A percentile compares a stretch with the other conserved stretches of the same genome.
Conservation (phyloP, 1,140 invertebrate species). For the Diabrotica virgifera region DNA sequence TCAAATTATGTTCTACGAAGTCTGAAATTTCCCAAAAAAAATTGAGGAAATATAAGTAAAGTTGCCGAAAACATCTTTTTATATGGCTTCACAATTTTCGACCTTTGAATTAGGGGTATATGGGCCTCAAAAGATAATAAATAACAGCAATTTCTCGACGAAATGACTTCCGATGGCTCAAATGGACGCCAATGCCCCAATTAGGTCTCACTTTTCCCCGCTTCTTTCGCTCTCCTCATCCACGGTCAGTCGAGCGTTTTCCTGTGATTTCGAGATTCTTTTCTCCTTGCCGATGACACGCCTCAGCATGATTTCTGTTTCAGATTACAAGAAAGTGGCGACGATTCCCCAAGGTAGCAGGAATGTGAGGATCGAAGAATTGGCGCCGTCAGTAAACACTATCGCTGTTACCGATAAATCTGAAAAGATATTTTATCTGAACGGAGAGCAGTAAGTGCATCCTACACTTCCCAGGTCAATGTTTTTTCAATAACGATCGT, state of each 20-base stretch:
- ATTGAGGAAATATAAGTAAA: too few species aligned
- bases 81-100: too few species aligned
- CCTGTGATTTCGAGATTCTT: neutral
- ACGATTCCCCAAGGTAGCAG: conserved; percentile 49
- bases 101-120: neutral
- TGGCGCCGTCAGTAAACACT: conserved; percentile 43
- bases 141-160: neutral
- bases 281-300: neutral
- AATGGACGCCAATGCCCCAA: conserved; percentile 1
- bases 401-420: conserved; percentile 45
- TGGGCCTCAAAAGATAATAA: neutral
- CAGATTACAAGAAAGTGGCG: conserved; percentile 49
- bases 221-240: neutral
- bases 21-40: too few species aligned
- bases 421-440: conserved; percentile 48
- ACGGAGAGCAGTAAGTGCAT: conserved; percentile 48
- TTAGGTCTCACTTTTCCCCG: neutral
- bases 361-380: conserved; percentile 48
- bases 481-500: too few species aligned
- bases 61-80: too few species aligned
- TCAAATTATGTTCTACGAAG: too few species aligned
- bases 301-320: conserved; percentile 1
- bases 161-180: neutral
- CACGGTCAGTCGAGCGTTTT: neutral
- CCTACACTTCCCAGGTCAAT: too few species aligned